Conservation (phyloP, 1,140 invertebrate genomes). For the Drosophila mayri region DNA sequence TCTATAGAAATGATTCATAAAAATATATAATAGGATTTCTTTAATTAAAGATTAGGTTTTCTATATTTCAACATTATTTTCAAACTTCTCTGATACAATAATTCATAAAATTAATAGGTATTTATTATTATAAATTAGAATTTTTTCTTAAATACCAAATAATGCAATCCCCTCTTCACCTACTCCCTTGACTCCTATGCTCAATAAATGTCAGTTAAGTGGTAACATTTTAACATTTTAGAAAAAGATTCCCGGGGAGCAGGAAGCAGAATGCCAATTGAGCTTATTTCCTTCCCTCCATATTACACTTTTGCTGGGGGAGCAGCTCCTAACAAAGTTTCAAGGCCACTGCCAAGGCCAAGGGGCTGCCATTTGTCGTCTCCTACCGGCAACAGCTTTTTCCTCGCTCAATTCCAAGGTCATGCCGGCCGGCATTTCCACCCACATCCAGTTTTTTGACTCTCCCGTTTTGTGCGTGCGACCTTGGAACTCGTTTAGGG, state of each 20-base stretch:
- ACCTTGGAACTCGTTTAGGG: constrained; percentile 73
- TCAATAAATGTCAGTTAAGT: constrained; percentile 57
- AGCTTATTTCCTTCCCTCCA: constrained; percentile 35
- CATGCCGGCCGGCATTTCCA: constrained; percentile 69
- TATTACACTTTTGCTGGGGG: constrained; percentile 45
- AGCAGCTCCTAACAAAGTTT: constrained; percentile 36
- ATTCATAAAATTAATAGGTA: no score
- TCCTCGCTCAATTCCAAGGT: constrained; percentile 58
- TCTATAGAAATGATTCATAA: background rate
- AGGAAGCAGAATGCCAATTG: constrained; percentile 34
- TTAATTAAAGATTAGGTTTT: no score
- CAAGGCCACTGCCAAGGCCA: constrained; percentile 74
- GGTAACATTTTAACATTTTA: constrained; percentile 59
- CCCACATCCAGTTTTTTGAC: constrained; percentile 15
- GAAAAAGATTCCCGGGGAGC: constrained; percentile 33
- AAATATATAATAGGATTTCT: no score
- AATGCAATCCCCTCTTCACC: background rate
- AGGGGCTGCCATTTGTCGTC: constrained; percentile 47
- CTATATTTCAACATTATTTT: background rate
- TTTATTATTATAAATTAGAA: background rate
- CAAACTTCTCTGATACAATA: no score
- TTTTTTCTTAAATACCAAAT: background rate
- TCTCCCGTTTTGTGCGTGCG: constrained; percentile 62
- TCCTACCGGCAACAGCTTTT: constrained; percentile 57
- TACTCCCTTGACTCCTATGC: background rate